Percentiles rank a stretch among this genome's conserved stretches.
Evolutionary conservation across 2,797 vertebrate species (phyloP).

Genomic region (Tachyglossus aculeatus): DNA sequence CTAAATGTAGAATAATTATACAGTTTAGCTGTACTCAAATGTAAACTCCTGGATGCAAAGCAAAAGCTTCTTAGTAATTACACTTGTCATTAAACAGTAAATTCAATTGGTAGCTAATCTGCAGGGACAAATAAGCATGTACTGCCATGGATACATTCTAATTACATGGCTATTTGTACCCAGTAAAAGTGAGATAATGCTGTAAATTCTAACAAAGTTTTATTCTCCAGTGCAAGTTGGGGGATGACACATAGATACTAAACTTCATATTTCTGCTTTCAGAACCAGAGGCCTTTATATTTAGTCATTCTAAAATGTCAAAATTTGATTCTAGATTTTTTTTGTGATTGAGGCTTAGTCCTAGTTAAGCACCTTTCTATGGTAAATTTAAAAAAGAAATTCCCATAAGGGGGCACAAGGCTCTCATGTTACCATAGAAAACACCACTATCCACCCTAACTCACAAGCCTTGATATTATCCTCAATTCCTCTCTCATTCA

Average conservation of each 20-base stretch:
- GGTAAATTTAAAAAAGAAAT: too few species aligned
- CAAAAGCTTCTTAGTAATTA: conserved; percentile 53
- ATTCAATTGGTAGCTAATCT: conserved; percentile 62
- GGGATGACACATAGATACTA: conserved; percentile 48
- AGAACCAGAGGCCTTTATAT: conserved; percentile 26
- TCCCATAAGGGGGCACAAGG: too few species aligned
- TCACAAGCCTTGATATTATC: too few species aligned
- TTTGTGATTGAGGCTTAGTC: not conserved
- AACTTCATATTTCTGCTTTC: conserved; percentile 35
- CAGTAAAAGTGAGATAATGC: conserved; percentile 57
- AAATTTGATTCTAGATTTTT: conserved; percentile 1
- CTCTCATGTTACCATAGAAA: too few species aligned
- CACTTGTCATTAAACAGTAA: conserved; percentile 53
- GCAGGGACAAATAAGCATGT: conserved; percentile 51
- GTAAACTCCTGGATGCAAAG: conserved; percentile 29
- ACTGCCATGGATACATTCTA: conserved; percentile 58
- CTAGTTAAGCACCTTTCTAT: not conserved
- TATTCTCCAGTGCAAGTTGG: conserved; percentile 54
- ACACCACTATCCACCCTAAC: too few species aligned
- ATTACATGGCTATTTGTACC: conserved; percentile 65
- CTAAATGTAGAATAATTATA: conserved; percentile 27
- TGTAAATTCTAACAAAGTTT: conserved; percentile 54
- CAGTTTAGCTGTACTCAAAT: conserved; percentile 24
- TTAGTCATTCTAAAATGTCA: conserved; percentile 49
- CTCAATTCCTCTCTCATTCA: too few species aligned